Percentiles rank a stretch among this genome's conserved stretches.
Conservation (phyloP, 2,797 vertebrate genomes). For the Pseudomugil gertrudae region DNA sequence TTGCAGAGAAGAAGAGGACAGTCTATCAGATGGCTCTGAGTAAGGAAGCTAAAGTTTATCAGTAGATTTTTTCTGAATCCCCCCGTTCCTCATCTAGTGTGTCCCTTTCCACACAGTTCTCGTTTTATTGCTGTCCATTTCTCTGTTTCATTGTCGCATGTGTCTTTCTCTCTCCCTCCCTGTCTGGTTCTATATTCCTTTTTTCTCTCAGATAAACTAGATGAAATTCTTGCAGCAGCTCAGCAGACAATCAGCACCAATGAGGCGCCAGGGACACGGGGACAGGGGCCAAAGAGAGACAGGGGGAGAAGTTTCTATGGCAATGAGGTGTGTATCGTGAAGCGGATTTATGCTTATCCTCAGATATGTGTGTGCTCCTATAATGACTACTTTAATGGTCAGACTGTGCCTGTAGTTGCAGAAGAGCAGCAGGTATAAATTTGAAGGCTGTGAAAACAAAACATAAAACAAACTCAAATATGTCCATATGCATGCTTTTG, state of each 20-base stretch:
- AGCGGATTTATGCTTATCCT: slow-evolving; percentile 3
- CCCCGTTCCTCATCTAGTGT: slow-evolving; percentile 37
- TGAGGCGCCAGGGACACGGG: slow-evolving; percentile 84
- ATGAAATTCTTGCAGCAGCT: slow-evolving; percentile 94
- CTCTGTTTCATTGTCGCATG: slow-evolving; percentile 67
- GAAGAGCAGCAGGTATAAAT: background rate
- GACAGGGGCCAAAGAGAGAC: slow-evolving; percentile 83
- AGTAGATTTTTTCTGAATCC: slow-evolving; percentile 24
- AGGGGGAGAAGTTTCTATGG: slow-evolving; percentile 78
- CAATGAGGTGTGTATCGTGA: slow-evolving; percentile 76
- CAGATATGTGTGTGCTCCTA: background rate
- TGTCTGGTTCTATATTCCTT: slow-evolving; percentile 33
- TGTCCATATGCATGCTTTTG: background rate
- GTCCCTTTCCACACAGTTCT: slow-evolving; percentile 44
- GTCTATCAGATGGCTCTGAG: slow-evolving; percentile 97
- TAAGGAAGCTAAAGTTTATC: slow-evolving; percentile 77
- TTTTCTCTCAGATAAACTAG: slow-evolving; percentile 88
- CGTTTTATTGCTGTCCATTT: slow-evolving; percentile 54
- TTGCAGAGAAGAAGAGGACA: slow-evolving; percentile 93
- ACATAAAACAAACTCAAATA: background rate
- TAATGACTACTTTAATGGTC: background rate
- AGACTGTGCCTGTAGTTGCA: background rate
- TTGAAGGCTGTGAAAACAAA: background rate
- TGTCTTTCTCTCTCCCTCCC: slow-evolving; percentile 38
- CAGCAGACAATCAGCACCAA: slow-evolving; percentile 94